A percentile compares a stretch with the other conserved stretches of the same genome.
Conservation (phyloP, 2,797 vertebrate genomes). For the Cyprinella venusta region DNA sequence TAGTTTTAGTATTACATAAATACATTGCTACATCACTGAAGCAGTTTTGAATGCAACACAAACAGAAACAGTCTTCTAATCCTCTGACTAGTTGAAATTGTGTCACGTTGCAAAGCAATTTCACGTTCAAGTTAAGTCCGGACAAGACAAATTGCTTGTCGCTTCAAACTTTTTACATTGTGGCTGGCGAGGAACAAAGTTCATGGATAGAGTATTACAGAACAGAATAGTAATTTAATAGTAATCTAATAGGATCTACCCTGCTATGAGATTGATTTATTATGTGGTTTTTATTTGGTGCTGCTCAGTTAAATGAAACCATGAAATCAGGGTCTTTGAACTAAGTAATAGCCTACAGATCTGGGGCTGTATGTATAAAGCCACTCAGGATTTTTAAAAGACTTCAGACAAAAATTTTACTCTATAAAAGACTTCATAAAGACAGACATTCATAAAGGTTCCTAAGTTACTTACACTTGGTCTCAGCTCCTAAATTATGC, state of each 20-base stretch:
- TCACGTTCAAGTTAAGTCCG: background rate
- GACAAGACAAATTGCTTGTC: background rate
- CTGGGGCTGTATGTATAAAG: too few relatives aligned
- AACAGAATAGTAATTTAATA: background rate
- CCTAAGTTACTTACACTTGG: too few relatives aligned
- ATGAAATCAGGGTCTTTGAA: conserved; percentile 3
- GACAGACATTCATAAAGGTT: too few relatives aligned
- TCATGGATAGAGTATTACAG: background rate
- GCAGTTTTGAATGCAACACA: background rate
- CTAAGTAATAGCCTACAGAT: conserved; percentile 11
- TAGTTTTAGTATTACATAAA: background rate
- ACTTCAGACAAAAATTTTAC: too few relatives aligned
- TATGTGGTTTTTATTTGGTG: background rate
- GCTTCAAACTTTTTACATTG: background rate
- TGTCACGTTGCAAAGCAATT: background rate
- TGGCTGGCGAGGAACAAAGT: background rate
- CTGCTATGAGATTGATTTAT: background rate
- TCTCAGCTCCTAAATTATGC: too few relatives aligned
- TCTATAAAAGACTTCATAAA: too few relatives aligned
- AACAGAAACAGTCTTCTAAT: background rate
- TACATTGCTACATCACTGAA: background rate
- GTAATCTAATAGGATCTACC: conserved; percentile 9
- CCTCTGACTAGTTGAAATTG: background rate
- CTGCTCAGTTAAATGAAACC: conserved; percentile 6
- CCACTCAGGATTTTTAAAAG: too few relatives aligned